Conservation (phyloP, 2,797 vertebrate species). For the Chrosomus eos region DNA sequence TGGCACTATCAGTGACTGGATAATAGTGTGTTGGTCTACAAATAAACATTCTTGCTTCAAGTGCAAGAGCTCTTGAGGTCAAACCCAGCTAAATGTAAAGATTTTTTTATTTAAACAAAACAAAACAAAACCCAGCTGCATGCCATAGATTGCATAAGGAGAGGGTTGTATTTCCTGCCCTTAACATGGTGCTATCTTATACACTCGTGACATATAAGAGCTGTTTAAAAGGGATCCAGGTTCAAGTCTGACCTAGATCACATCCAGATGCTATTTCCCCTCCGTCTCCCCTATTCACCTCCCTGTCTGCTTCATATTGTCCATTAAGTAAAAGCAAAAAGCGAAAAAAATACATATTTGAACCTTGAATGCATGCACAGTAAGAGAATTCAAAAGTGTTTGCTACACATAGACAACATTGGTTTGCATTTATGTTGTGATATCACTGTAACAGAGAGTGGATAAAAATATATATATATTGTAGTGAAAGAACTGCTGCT, state of each 20-base stretch:
- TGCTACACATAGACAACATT: neutral
- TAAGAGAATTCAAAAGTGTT: neutral
- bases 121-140: neutral
- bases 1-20: neutral
- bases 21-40: neutral
- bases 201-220: neutral
- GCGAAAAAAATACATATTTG: neutral
- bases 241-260: neutral
- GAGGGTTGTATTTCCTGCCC: neutral
- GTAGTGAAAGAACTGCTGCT: neutral
- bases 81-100: neutral
- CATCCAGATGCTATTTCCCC: neutral
- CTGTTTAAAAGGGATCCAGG: neutral
- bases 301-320: neutral
- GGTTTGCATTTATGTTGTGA: constrained; percentile 5
- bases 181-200: neutral
- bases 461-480: constrained; percentile 1
- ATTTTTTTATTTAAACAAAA: neutral
- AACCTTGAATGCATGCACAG: neutral
- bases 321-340: neutral
- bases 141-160: neutral
- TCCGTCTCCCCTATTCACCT: neutral
- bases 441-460: neutral
- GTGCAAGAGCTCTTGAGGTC: neutral
- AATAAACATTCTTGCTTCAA: neutral